Conservation (phyloP, 2,888 invertebrate genomes). For the Scaptomyza caliginosa region DNA sequence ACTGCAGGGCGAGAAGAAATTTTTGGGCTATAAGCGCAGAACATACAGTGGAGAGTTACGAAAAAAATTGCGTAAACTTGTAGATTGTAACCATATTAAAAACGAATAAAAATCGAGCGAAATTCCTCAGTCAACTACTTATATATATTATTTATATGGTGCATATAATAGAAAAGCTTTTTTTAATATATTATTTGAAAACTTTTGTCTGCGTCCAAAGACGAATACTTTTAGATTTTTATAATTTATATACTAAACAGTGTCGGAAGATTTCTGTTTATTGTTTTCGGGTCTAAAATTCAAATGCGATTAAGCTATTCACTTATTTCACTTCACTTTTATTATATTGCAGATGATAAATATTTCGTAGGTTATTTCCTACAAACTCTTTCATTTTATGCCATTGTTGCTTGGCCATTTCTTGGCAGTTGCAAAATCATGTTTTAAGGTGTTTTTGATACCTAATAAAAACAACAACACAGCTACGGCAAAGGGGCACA, state of each 20-base stretch:
- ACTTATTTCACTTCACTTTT: not conserved
- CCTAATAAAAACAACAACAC: conserved; percentile 80
- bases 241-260: not conserved
- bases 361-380: not conserved
- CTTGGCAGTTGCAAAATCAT: conserved; percentile 78
- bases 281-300: not conserved
- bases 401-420: conserved; percentile 51
- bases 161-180: not conserved
- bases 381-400: conserved; percentile 7
- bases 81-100: too few species aligned
- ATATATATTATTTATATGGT: too few species aligned
- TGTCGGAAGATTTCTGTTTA: not conserved
- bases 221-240: not conserved
- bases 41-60: conserved; percentile 49
- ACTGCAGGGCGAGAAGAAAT: conserved; percentile 74
- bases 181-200: too few species aligned
- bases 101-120: not conserved
- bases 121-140: too few species aligned
- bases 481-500: conserved; percentile 29
- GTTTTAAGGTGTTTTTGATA: conserved; percentile 80
- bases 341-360: not conserved
- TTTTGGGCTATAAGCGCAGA: conserved; percentile 38
- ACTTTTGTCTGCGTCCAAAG: too few species aligned
- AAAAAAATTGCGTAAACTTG: not conserved
- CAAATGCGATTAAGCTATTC: not conserved